Evolutionary conservation across 2,113 vertebrate species (phyloP).

Genomic region (Urocolius indicus): DNA sequence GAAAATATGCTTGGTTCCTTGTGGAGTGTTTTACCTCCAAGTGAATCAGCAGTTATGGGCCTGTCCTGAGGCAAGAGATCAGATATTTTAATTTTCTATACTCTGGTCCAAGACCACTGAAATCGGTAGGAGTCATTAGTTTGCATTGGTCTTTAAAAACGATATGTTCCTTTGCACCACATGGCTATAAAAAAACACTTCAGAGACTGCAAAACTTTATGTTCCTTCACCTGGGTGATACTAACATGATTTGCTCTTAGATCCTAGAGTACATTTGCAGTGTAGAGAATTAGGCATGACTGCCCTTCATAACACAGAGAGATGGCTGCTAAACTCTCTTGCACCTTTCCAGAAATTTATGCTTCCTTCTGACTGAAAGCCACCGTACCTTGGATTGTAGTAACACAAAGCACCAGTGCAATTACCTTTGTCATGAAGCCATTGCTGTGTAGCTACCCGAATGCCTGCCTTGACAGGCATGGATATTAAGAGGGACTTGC

Average conservation of each 20-base stretch:
- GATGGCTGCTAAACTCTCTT: neutral
- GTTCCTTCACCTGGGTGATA: neutral
- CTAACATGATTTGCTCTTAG: neutral
- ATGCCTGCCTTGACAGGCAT: neutral
- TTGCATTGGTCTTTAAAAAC: conserved; percentile 11
- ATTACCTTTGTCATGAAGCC: neutral
- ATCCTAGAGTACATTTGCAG: neutral
- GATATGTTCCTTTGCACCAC: neutral
- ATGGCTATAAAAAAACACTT: neutral
- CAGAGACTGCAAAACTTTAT: neutral
- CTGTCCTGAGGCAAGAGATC: neutral
- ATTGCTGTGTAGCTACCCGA: neutral
- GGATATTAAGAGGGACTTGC: neutral
- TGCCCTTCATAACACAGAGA: neutral
- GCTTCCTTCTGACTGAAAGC: conserved; percentile 23
- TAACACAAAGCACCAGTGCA: neutral
- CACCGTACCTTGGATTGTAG: neutral
- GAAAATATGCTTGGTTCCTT: neutral
- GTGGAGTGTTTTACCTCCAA: neutral
- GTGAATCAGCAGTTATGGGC: conserved; percentile 10
- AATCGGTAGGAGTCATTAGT: neutral
- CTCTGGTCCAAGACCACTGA: neutral
- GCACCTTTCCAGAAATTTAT: neutral
- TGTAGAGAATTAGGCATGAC: accelerated
- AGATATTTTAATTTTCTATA: neutral